A percentile compares a stretch with the other conserved stretches of the same genome.
These are phyloP conservation scores for Oxyura jamaicensis DNA, from an alignment of 2,113 vertebrate genomes.

Conservation along the genomic window DNA sequence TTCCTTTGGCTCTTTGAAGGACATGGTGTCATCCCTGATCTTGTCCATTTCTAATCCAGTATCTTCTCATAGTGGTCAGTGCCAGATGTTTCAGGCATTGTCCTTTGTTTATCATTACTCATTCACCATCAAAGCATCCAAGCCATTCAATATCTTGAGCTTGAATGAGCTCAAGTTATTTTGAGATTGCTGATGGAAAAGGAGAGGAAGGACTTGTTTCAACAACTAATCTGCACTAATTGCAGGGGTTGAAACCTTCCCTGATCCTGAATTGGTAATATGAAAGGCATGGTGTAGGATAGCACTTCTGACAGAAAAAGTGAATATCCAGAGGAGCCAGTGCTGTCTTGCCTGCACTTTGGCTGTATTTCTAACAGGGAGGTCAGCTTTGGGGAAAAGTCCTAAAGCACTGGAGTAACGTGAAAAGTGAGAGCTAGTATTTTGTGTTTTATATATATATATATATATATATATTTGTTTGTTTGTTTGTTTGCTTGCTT, in stretches of 20 bases:
- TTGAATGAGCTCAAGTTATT: conserved; percentile 3
- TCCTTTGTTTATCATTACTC: not conserved
- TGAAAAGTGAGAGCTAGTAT: not conserved
- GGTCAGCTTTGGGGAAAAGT: not conserved
- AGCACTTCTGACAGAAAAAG: not conserved
- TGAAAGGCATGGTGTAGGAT: not conserved
- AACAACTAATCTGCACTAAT: conserved; percentile 33
- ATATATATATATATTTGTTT: not conserved
- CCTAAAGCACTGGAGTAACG: not conserved
- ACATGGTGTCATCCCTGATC: not conserved
- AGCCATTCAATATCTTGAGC: conserved; percentile 35
- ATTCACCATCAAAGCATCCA: conserved; percentile 1
- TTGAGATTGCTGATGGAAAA: not conserved
- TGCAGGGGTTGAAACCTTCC: not conserved
- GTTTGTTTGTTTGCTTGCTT: not conserved
- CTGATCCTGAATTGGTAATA: not conserved
- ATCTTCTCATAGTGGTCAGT: not conserved
- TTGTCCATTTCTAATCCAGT: not conserved
- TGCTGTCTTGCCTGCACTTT: not conserved
- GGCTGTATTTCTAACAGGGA: not conserved
- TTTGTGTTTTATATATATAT: not conserved
- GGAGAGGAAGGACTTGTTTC: conserved; percentile 17
- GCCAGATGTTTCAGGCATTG: not conserved
- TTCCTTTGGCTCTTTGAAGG: not conserved
- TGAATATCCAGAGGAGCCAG: not conserved